Evolutionary conservation across 1,140 invertebrate species (phyloP), one percentile per base, ranked within the genome.

Genomic region (Drosophila azteca): DNA sequence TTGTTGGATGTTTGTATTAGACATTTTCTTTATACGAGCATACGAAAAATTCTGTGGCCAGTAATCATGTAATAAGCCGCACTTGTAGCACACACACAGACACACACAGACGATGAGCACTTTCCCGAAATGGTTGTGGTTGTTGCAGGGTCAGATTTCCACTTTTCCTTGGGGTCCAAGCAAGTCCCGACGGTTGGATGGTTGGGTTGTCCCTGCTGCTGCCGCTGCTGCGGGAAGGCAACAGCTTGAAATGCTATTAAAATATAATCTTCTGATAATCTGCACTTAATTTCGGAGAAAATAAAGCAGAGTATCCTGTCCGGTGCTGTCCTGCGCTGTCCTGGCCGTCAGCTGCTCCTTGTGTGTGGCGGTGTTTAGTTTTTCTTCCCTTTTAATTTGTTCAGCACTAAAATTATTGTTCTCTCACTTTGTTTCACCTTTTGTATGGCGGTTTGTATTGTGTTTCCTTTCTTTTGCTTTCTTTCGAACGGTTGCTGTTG

Each of bases 181-280:
- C 3, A 29, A 13, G 7, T 46, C 59, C 24, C 41, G 31, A 20
- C 60, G 22, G 5, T 44, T 57, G n/a, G n/a, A n/a, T n/a, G n/a
- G n/a, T n/a, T n/a, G n/a, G n/a, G n/a, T n/a, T n/a, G n/a, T n/a
- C n/a, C n/a, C n/a, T n/a, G n/a, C n/a, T n/a, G n/a, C n/a, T n/a
- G 24, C 59, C 72, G 52, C 11, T 53, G 41, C 53, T 39, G 58
- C 74, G 69, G 66, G 62, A 88, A 68, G 83, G 83, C 77, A 87
- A 87, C 83, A 88, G 83, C 83, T 88, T 87, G 83, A 87, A 87
- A 87, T 87, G 83, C 83, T 87, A 87, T 87, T 87, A 87, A 87
- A 87, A 87, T 87, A 87, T 87, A 88, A 87, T 87, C 83, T 87
- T 69, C 83, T 87, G 83, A 87, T 87, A 87, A 87, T 87, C 83